Percentiles rank a stretch among this genome's conserved stretches.
These are phyloP conservation scores for Nemotelus pantherinus DNA, from an alignment of 2,888 invertebrate species.

Conservation along the genomic window DNA sequence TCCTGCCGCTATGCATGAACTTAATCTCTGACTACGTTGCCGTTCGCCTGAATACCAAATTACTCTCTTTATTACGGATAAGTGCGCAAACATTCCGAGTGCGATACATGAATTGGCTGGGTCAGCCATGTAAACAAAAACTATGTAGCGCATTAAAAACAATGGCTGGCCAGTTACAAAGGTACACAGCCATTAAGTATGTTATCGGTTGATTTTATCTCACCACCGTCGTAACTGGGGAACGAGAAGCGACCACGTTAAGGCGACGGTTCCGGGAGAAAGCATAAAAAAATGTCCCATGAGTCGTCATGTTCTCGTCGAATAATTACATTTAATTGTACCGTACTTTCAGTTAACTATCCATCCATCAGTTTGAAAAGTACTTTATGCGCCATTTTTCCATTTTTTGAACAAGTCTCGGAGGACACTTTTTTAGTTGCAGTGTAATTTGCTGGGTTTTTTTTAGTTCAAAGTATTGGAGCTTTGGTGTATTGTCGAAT, in stretches of 20 bases:
- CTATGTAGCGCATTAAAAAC: conserved; percentile 3
- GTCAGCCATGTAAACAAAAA: conserved; percentile 34
- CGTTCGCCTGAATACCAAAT: conserved; percentile 10
- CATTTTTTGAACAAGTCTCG: not conserved
- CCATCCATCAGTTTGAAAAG: conserved; percentile 33
- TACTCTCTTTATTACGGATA: conserved; percentile 1
- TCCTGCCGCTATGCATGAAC: not conserved
- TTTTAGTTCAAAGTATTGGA: not conserved
- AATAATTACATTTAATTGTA: conserved; percentile 39
- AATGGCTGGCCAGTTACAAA: conserved; percentile 24
- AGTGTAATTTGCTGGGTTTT: conserved; percentile 2
- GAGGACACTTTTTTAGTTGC: conserved; percentile 30
- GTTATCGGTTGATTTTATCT: conserved; percentile 32
- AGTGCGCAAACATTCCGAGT: not conserved
- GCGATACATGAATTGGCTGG: conserved; percentile 13
- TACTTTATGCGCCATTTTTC: conserved; percentile 40
- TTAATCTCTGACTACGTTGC: not conserved
- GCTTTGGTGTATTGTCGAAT: too few relatives aligned
- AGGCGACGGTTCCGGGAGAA: conserved; percentile 12
- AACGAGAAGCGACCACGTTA: not conserved
- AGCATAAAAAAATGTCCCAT: conserved; percentile 34
- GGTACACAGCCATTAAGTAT: conserved; percentile 34
- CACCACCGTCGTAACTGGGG: not conserved
- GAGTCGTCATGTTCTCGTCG: conserved; percentile 28
- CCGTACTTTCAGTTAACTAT: conserved; percentile 20